Evolutionary conservation across 1,140 invertebrate species (phyloP), one percentile per base, ranked within the genome.

Genomic region (Drosophila pruinosa): DNA sequence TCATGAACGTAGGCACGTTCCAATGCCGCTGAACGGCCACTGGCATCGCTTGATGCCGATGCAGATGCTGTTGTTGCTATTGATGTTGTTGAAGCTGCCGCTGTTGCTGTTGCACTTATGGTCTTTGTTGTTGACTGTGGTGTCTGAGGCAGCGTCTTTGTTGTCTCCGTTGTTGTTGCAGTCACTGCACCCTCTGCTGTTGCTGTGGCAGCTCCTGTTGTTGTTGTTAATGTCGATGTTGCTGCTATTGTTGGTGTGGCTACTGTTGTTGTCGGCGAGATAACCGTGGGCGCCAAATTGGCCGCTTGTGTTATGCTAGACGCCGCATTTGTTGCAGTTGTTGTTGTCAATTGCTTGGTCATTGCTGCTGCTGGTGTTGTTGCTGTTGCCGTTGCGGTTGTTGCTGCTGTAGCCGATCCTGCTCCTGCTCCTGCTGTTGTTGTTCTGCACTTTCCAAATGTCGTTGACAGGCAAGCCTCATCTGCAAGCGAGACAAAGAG

Each of bases 1-100:
- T 98, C 97, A 92, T 98, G 97, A 14, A 99, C 98, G 92, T 98
- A 98, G 54, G 97, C 96, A 92, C 97, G 95, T 93, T 98, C 97
- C 85, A 98, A 93, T 79, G 97, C 97, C 75, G 97, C 94, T 38
- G 93, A 93, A 65, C 93, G 92, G 58, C 91, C 90, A 57, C 76
- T 91, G 59, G 90, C 75, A 78, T 91, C 89, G 65, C 77, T 89
- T 3, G 72, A 65, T 65, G 72, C 58, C 6, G 48, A 72, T 62
- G 78, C 12, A 34, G 70, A 19, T 22, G 65, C 22, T 36, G 65
- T 24, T 64, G 75, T 43, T 58, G 65, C n/a, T 38, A 61, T 38
- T 58, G 58, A 8, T 47, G 47, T 57, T 47, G 63, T 31, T 36
- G 38, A 12, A n/a, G 43, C 12, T 3, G 72, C 34, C 61, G 22